These are phyloP conservation scores for Thereva nobilitata DNA, from an alignment of 2,888 invertebrate genomes.

Conservation along the genomic window DNA sequence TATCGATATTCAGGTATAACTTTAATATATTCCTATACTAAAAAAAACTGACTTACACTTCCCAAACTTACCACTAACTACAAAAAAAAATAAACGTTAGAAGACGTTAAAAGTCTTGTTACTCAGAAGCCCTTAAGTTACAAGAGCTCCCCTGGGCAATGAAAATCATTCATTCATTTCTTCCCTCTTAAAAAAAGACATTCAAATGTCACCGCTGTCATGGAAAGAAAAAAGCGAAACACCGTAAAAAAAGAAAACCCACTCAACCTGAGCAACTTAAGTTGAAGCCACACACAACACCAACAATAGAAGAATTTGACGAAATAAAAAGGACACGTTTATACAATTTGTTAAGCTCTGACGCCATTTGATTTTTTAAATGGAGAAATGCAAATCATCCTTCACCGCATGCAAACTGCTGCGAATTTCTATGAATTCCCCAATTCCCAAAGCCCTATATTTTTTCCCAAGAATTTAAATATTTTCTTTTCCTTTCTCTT, in stretches of 20 bases:
- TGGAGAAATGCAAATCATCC: conserved; percentile 32
- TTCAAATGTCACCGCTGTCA: conserved; percentile 28
- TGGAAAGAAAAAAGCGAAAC: conserved; percentile 7
- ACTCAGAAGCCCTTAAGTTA: background rate
- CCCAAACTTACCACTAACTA: too few species aligned
- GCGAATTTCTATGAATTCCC: too few species aligned
- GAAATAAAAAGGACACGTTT: conserved; percentile 45
- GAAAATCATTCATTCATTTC: conserved; percentile 15
- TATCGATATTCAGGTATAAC: too few species aligned
- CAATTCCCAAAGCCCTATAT: too few species aligned
- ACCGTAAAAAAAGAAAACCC: background rate
- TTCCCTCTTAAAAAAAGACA: conserved; percentile 15
- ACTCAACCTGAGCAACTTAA: background rate
- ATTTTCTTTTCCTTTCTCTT: too few species aligned
- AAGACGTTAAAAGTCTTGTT: too few species aligned
- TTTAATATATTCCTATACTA: too few species aligned
- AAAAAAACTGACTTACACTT: too few species aligned
- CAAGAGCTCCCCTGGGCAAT: conserved; percentile 17
- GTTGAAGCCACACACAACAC: conserved; percentile 8
- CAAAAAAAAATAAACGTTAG: too few species aligned
- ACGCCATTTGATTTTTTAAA: conserved; percentile 31
- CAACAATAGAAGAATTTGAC: conserved; percentile 32
- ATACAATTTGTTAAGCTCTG: conserved; percentile 45
- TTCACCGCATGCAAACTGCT: background rate
- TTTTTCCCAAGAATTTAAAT: too few species aligned